phyloP scores from a whole-genome alignment of 1,140 invertebrate genomes.

The Drosophila rufa region DNA sequence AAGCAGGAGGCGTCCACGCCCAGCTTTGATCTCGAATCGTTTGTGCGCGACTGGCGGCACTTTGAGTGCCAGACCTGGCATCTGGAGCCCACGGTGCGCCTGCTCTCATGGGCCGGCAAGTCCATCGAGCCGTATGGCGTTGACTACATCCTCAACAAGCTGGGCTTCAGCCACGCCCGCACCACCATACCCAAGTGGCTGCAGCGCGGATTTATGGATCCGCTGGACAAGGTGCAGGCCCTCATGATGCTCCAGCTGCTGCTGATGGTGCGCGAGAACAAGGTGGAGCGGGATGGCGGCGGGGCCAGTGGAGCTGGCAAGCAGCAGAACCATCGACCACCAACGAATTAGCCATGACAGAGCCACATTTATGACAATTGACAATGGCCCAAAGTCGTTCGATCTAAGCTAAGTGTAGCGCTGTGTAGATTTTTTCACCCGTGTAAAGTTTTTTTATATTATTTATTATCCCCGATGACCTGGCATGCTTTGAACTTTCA shows the following conservation, averaged over 20 bases:
- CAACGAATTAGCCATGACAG: conserved; percentile 56
- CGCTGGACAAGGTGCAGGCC: conserved; percentile 94
- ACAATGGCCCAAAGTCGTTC: conserved; percentile 47
- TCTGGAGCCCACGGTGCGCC: conserved; percentile 97
- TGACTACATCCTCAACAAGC: conserved; percentile 98
- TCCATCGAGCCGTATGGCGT: conserved; percentile 98
- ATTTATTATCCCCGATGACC: conserved; percentile 36
- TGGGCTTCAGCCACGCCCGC: conserved; percentile 98
- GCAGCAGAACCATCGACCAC: conserved; percentile 65
- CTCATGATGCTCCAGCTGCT: conserved; percentile 90
- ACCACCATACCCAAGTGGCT: conserved; percentile 99
- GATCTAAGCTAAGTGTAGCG: conserved; percentile 54
- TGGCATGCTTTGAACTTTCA: conserved; percentile 20
- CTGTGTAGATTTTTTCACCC: conserved; percentile 59
- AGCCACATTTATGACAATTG: conserved; percentile 59
- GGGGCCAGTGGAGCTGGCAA: conserved; percentile 31
- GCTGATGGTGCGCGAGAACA: conserved; percentile 85
- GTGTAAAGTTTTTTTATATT: conserved; percentile 53
- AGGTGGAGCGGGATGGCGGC: conserved; percentile 54
- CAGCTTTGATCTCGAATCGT: conserved; percentile 80
- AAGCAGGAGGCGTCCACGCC: conserved; percentile 38
- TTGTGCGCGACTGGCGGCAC: conserved; percentile 91
- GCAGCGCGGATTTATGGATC: conserved; percentile 98
- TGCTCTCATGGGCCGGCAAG: conserved; percentile 97
- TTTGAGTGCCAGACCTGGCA: conserved; percentile 99